Conservation (phyloP, 2,888 invertebrate species). For the Neoaliturus tenellus region DNA sequence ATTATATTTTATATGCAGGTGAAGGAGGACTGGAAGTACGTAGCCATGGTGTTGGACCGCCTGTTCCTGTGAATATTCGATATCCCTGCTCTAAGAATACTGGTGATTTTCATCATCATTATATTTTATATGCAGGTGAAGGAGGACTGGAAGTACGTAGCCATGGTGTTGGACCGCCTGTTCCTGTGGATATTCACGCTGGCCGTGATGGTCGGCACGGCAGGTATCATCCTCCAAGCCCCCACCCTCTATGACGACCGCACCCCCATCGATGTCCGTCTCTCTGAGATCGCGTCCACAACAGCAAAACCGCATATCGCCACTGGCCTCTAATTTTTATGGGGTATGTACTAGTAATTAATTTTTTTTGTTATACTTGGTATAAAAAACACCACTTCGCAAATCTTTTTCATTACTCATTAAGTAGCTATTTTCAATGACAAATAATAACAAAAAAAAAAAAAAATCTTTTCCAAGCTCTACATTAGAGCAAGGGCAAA, state of each 20-base stretch:
- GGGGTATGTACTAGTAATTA: too few species aligned
- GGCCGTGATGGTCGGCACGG: slow-evolving; percentile 95
- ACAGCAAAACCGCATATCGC: slow-evolving; percentile 88
- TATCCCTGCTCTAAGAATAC: too few species aligned
- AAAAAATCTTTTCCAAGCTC: too few species aligned
- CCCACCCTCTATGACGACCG: slow-evolving; percentile 96
- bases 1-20: slow-evolving; percentile 77
- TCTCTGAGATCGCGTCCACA: slow-evolving; percentile 93
- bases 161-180: slow-evolving; percentile 97
- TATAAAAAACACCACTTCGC: too few species aligned
- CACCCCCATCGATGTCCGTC: slow-evolving; percentile 89
- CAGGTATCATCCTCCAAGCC: slow-evolving; percentile 95
- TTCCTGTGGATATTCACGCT: slow-evolving; percentile 98
- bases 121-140: slow-evolving; percentile 83
- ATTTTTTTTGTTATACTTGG: too few species aligned
- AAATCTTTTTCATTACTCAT: too few species aligned
- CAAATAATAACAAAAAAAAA: too few species aligned
- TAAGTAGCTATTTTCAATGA: too few species aligned
- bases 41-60: slow-evolving; percentile 98
- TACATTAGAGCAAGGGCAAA: too few species aligned
- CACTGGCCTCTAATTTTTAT: slow-evolving; percentile 64
- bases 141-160: slow-evolving; percentile 99
- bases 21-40: slow-evolving; percentile 99
- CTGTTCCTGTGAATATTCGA: slow-evolving; percentile 99
- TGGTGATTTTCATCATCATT: too few species aligned